Base-by-base conservation (phyloP, 2,113 vertebrate genomes). In the Indri indri region DNA sequence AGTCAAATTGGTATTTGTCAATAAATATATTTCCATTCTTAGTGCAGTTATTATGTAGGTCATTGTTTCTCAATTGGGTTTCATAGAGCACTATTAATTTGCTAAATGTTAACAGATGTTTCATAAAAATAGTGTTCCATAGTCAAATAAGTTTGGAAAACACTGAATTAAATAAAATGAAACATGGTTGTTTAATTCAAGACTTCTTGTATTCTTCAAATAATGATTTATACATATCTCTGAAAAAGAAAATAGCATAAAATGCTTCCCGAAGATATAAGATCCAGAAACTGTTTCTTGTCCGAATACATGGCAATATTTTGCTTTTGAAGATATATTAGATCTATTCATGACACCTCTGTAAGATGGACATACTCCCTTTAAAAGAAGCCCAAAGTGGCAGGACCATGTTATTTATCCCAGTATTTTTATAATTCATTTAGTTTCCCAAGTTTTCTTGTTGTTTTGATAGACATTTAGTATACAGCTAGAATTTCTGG, bases 21-120 rank as follows among this genome's bases (percentile, higher is more conserved):
- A 65, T 82, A 96, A 70, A 73, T 37, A 80, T 42, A 68, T 95
- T 89, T 40, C 57, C 50, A 84, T 57, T 70, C 54, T 87, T 27
- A 82, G 71, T 81, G 63, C 42, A 74, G 89, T 86, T 94, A 77
- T 32, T 79, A 73, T 52, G 17, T 91, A 94, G 54, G 71, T 71
- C 83, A 87, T 32, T 25, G 18, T 73, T 93, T 87, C 86, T 34
- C 70, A 68, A n/a, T 50, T 37, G 63, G 6, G 18, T 68, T 92
- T 91, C 42, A 82, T 16, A 71, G 25, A 87, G 17, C 14, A 74
- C 37, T 74, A 74, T 50, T 94, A 85, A 88, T 90, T 91, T 92
- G 27, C 34, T 76, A 92, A 92, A 81, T 82, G 47, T 94, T 94
- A 85, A 92, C 74, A 85, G 83, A 87, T 86, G 37, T 93, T 95